Evolutionary conservation across 2,888 invertebrate genomes (phyloP).

Genomic region (Subacronicta megacephala): DNA sequence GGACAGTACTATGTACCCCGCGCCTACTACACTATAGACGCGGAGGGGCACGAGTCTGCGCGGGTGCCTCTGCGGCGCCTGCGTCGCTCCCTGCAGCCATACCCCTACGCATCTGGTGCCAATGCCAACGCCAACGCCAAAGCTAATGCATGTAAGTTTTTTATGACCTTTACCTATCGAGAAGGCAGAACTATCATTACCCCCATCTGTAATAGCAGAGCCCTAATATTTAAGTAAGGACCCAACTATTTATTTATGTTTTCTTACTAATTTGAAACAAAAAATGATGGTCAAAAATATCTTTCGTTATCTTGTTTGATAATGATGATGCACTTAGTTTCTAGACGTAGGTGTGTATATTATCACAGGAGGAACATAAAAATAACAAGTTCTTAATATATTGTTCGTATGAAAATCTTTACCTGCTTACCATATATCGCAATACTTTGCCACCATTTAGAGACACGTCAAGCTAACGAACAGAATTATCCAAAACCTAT

Average conservation of each 20-base stretch:
- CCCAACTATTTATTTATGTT: no score
- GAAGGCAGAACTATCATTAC: no score
- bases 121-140: conserved; percentile 61
- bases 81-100: conserved; percentile 75
- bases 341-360: no score
- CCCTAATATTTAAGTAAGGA: no score
- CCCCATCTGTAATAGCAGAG: no score
- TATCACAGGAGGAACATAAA: no score
- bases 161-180: no score
- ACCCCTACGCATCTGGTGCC: conserved; percentile 64
- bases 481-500: conserved; percentile 1
- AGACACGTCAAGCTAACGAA: conserved; percentile 1
- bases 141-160: conserved; percentile 68
- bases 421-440: neutral
- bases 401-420: neutral
- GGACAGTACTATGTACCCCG: conserved; percentile 90
- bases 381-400: no score
- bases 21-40: conserved; percentile 90
- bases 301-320: no score
- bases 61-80: conserved; percentile 82
- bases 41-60: conserved; percentile 87
- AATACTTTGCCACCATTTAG: neutral
- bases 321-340: no score
- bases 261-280: no score
- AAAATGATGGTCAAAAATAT: no score